phyloP scores from a whole-genome alignment of 2,797 vertebrate genomes.

The Tenualosa ilisha region DNA sequence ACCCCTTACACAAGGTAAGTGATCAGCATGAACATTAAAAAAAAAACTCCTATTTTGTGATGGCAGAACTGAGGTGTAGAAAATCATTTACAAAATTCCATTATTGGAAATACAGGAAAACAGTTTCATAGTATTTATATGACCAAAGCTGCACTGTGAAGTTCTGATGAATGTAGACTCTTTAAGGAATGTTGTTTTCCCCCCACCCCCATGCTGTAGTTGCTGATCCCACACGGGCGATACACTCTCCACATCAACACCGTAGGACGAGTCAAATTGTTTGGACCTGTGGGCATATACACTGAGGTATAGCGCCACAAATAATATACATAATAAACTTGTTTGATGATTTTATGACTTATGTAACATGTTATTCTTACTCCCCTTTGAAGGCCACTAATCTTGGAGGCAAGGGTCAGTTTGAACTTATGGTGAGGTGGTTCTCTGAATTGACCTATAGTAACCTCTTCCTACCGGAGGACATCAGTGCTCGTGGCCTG shows the following conservation, averaged over 20 bases:
- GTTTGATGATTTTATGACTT: slow-evolving; percentile 18
- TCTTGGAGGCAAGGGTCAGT: not conserved
- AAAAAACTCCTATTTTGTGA: too few species aligned
- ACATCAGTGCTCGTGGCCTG: slow-evolving; percentile 65
- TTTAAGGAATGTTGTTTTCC: not conserved
- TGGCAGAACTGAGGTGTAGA: too few species aligned
- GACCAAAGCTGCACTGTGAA: not conserved
- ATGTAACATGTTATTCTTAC: not conserved
- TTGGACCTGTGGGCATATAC: slow-evolving; percentile 3
- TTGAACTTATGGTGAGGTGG: not conserved
- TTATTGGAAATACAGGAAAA: too few species aligned
- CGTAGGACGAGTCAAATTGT: not conserved
- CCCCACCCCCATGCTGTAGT: not conserved
- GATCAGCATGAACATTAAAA: not conserved
- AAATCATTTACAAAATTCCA: too few species aligned
- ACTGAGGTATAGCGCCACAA: not conserved
- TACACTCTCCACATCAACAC: slow-evolving; percentile 54
- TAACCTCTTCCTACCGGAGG: slow-evolving; percentile 40
- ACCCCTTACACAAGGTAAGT: slow-evolving; percentile 68
- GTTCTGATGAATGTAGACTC: not conserved
- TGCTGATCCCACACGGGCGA: slow-evolving; percentile 27
- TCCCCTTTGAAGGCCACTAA: slow-evolving; percentile 20
- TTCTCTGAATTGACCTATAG: slow-evolving; percentile 31
- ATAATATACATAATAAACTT: not conserved
- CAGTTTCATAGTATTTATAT: too few species aligned